A percentile compares a stretch with the other conserved stretches of the same genome.
Evolutionary conservation across 1,140 invertebrate species (phyloP).

Genomic region (Ooceraea biroi): DNA sequence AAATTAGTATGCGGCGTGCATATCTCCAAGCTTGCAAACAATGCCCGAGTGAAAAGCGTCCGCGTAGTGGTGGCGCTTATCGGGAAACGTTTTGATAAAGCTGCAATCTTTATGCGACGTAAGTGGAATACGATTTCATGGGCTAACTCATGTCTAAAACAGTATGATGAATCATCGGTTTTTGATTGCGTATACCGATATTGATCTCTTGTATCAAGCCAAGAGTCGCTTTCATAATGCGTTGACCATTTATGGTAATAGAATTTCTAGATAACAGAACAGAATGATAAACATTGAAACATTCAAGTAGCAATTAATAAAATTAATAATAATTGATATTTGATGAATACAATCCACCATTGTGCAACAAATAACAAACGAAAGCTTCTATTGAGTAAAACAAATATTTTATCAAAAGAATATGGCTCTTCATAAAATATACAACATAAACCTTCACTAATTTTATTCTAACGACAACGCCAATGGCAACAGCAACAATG

Average conservation of each 20-base stretch:
- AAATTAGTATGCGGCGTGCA: neutral
- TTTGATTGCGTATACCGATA: constrained; percentile 1
- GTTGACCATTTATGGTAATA: neutral
- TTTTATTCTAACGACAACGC: neutral
- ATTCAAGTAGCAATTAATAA: too few relatives aligned
- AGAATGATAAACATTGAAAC: too few relatives aligned
- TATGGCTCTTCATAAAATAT: neutral
- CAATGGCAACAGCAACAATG: neutral
- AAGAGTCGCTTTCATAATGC: neutral
- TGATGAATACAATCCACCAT: too few relatives aligned
- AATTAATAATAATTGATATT: too few relatives aligned
- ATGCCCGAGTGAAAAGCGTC: constrained; percentile 13
- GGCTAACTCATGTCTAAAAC: constrained; percentile 12
- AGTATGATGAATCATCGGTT: constrained; percentile 46
- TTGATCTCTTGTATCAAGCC: neutral
- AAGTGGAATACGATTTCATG: constrained; percentile 1
- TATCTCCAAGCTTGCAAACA: constrained; percentile 43
- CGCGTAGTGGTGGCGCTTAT: constrained; percentile 21
- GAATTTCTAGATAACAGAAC: neutral
- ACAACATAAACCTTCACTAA: neutral
- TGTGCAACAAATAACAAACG: too few relatives aligned
- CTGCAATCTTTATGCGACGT: constrained; percentile 7
- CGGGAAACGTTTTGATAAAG: constrained; percentile 56
- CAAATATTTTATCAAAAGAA: constrained; percentile 4
- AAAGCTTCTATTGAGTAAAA: too few relatives aligned